A percentile compares a stretch with the other conserved stretches of the same genome.
Evolutionary conservation across 2,888 invertebrate species (phyloP).

Genomic region (Aspidiotus destructor): DNA sequence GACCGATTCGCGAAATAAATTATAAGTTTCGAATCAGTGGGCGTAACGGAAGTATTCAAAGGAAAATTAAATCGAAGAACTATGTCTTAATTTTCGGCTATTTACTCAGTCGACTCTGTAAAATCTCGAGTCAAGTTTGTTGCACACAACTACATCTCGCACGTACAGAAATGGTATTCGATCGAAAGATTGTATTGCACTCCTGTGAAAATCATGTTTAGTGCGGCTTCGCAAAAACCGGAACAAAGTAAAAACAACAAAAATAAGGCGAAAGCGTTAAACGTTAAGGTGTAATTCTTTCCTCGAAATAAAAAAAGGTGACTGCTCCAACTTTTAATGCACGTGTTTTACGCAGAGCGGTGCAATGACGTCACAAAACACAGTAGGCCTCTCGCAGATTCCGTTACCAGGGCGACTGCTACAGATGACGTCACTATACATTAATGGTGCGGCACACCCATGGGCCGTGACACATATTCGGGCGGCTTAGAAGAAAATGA

Average conservation of each 20-base stretch:
- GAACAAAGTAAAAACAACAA: background rate
- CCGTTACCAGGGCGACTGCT: conserved; percentile 27
- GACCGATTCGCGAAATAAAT: no score
- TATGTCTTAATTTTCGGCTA: no score
- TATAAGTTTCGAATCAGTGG: no score
- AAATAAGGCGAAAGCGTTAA: conserved; percentile 25
- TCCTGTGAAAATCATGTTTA: no score
- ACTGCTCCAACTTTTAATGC: conserved; percentile 31
- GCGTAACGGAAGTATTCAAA: no score
- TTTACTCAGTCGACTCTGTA: no score
- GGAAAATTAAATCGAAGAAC: no score
- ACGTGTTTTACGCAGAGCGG: conserved; percentile 31
- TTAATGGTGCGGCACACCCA: conserved; percentile 31
- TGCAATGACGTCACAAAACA: conserved; percentile 28
- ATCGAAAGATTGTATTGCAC: no score
- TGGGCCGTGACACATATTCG: conserved; percentile 32
- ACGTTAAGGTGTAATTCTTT: conserved; percentile 23
- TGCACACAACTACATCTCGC: no score
- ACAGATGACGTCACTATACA: conserved; percentile 32
- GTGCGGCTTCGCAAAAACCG: no score
- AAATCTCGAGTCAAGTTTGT: no score
- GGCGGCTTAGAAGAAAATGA: background rate
- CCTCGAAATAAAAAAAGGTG: conserved; percentile 26
- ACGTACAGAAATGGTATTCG: no score
- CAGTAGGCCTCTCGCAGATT: conserved; percentile 22